Evolutionary conservation across 1,140 invertebrate species (phyloP).

Genomic region (Maconellicoccus hirsutus): DNA sequence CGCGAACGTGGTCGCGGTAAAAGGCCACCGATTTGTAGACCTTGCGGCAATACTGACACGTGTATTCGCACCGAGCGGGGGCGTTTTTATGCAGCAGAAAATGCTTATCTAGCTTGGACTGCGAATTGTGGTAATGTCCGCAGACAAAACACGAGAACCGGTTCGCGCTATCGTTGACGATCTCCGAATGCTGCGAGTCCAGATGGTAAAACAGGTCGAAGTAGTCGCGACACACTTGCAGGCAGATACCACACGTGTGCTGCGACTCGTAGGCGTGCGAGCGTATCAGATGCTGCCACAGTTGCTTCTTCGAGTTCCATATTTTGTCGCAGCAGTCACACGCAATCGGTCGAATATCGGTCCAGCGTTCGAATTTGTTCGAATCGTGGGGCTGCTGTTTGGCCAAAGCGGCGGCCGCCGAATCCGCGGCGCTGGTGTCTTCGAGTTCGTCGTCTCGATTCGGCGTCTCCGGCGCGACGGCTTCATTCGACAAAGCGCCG

Average conservation of each 20-base stretch:
- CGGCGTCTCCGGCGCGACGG: neutral
- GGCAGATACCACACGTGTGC: slow-evolving; percentile 47
- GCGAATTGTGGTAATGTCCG: slow-evolving; percentile 46
- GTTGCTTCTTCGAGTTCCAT: slow-evolving; percentile 48
- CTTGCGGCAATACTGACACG: neutral
- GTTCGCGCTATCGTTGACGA: slow-evolving; percentile 34
- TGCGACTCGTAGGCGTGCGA: slow-evolving; percentile 45
- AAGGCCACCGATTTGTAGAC: neutral
- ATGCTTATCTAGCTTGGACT: slow-evolving; percentile 44
- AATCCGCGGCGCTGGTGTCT: slow-evolving; percentile 23
- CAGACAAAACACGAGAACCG: slow-evolving; percentile 48
- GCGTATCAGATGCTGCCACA: slow-evolving; percentile 50
- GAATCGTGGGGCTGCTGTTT: neutral
- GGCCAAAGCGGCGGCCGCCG: neutral
- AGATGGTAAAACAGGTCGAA: slow-evolving; percentile 42
- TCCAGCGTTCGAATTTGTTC: neutral
- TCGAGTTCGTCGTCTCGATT: slow-evolving; percentile 34
- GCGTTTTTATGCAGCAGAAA: slow-evolving; percentile 44
- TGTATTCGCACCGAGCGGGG: neutral
- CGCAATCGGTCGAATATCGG: slow-evolving; percentile 26
- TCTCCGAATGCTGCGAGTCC: slow-evolving; percentile 37
- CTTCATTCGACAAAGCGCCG: no score
- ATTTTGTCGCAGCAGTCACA: slow-evolving; percentile 48
- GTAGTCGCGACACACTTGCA: slow-evolving; percentile 43
- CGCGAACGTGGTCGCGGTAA: neutral